These are phyloP conservation scores for Monochamus alternatus DNA, from an alignment of 2,888 invertebrate genomes.

Conservation along the genomic window DNA sequence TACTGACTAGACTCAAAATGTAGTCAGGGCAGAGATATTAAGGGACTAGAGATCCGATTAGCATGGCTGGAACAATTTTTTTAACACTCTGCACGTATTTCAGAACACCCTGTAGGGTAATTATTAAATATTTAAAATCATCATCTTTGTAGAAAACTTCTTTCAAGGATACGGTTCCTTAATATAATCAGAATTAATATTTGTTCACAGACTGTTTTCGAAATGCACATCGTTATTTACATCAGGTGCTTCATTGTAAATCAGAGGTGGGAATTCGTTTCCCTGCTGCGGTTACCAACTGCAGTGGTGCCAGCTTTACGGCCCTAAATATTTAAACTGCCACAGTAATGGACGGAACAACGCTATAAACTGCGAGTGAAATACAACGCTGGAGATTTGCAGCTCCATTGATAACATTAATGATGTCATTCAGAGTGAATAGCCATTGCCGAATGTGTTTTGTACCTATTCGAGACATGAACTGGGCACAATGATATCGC, in stretches of 20 bases:
- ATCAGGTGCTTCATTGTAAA: conserved; percentile 20
- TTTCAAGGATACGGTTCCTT: too few relatives aligned
- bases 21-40: too few relatives aligned
- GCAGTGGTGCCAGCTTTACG: conserved; percentile 47
- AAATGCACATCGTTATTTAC: not conserved
- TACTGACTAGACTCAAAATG: too few relatives aligned
- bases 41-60: too few relatives aligned
- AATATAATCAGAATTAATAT: too few relatives aligned
- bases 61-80: too few relatives aligned
- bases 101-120: too few relatives aligned
- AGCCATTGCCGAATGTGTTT: conserved; percentile 30
- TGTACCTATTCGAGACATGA: not conserved
- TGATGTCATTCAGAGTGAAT: conserved; percentile 54
- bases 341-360: conserved; percentile 51
- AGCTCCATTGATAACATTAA: conserved; percentile 53
- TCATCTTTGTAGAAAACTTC: too few relatives aligned
- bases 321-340: conserved; percentile 53
- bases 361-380: conserved; percentile 50
- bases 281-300: conserved; percentile 36
- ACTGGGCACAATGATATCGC: not conserved
- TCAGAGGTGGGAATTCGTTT: conserved; percentile 35
- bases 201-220: too few relatives aligned
- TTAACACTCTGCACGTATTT: too few relatives aligned
- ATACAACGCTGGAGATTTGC: conserved; percentile 51
- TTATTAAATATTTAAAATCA: too few relatives aligned